These are phyloP conservation scores for Agelas oroides DNA, from an alignment of 37 sponge, comb jelly and placozoan genomes.

Conservation along the genomic window DNA sequence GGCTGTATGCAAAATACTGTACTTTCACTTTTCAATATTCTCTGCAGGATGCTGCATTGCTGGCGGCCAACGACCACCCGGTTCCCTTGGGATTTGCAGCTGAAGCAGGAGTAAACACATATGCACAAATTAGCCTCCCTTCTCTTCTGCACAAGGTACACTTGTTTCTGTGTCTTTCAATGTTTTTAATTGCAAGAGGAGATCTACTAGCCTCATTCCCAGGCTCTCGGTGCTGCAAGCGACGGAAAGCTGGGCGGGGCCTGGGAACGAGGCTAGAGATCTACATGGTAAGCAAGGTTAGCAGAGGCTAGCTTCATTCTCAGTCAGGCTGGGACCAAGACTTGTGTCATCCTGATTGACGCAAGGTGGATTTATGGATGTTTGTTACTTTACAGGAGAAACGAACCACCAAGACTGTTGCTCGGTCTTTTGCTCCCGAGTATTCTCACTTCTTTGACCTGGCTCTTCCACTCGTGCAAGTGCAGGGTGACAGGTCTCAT, in stretches of 20 bases:
- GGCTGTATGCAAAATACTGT: too few relatives aligned
- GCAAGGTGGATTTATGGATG: too few relatives aligned
- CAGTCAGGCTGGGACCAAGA: too few relatives aligned
- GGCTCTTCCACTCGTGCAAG: conserved; percentile 50
- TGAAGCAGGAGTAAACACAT: conserved; percentile 61
- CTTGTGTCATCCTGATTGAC: too few relatives aligned
- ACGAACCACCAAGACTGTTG: conserved; percentile 64
- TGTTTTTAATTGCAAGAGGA: too few relatives aligned
- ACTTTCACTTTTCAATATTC: background rate
- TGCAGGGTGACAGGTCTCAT: background rate
- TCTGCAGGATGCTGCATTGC: conserved; percentile 45
- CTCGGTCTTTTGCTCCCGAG: conserved; percentile 78
- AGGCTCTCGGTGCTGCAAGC: too few relatives aligned
- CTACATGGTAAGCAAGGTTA: too few relatives aligned
- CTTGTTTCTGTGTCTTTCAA: too few relatives aligned
- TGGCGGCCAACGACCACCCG: conserved; percentile 38
- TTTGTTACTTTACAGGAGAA: conserved; percentile 1
- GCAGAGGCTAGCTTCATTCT: too few relatives aligned
- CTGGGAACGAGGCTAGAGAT: too few relatives aligned
- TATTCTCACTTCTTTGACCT: conserved; percentile 72
- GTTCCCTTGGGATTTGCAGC: conserved; percentile 50
- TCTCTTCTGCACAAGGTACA: background rate
- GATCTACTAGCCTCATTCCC: too few relatives aligned
- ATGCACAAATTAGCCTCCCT: conserved; percentile 49
- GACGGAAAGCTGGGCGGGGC: too few relatives aligned